Base-by-base conservation (phyloP, 2,797 vertebrate genomes). In the Macropodus opercularis region DNA sequence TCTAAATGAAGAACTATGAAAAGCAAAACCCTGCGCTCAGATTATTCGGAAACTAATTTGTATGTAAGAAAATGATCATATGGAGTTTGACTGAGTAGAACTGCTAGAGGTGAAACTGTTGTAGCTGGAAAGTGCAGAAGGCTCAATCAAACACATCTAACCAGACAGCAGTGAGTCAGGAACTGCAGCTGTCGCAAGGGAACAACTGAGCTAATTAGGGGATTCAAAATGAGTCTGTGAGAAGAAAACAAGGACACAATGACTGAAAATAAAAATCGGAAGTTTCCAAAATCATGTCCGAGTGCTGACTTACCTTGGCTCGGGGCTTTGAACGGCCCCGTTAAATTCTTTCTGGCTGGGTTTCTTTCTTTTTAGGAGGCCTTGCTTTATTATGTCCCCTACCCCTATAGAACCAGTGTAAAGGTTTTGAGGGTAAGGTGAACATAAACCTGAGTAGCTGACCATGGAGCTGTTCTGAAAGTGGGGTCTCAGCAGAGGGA, bases 61-160 rank as follows among this genome's bases (percentile, higher is more conserved):
- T 19, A 13, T 8, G 8, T 49, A 0, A 17, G 29, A 63, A 44
- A n/a, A 24, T 14, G 34, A 61, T 15, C 8, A 8, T 17, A 22
- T 46, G n/a, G n/a, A 34, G 24, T 18, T 18, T 62, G 19, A 52
- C 6, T 67, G 40, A 44, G 32, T 55, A 54, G 50, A 31, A 51
- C 52, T 15, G 67, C 13, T 38, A 80, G 64, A 67, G 80, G 23
- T 83, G 79, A 87, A 84, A 77, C 75, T 48, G 19, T 67, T 75
- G 50, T 42, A 50, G 58, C 38, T 80, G 88, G 88, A 91, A 91
- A 90, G 81, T 87, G 73, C 78, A 81, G 72, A 65, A 88, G 69
- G 78, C 57, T 69, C n/a, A 6, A 50, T 68, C 74, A 52, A 61
- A 38, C 49, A 60, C 63, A 54, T 63, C 78, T 55, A 79, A 64